Evolutionary conservation across 2,888 invertebrate genomes (phyloP).

Genomic region (Drosophila buzzatii): DNA sequence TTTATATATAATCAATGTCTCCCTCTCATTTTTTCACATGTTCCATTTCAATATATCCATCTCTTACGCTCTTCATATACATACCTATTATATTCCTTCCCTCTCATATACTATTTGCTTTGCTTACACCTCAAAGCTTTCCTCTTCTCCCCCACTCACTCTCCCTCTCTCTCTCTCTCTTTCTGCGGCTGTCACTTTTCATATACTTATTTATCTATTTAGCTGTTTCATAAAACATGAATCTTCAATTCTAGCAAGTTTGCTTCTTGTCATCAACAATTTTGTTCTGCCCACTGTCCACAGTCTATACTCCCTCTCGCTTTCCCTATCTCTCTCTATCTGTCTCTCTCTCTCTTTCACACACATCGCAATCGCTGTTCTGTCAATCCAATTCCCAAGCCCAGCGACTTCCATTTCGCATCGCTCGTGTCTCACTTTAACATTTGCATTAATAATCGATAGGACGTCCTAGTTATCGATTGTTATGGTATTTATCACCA

Average conservation of each 20-base stretch:
- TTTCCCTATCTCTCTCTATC: not conserved
- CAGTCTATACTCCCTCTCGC: too few species aligned
- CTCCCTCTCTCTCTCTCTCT: not conserved
- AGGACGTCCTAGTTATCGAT: conserved; percentile 52
- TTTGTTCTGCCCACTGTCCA: not conserved
- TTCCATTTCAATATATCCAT: too few species aligned
- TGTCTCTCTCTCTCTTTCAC: not conserved
- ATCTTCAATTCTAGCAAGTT: not conserved
- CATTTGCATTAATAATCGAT: conserved; percentile 36
- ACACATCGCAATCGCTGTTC: not conserved
- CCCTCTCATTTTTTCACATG: not conserved
- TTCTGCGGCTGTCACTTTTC: not conserved
- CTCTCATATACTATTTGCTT: not conserved
- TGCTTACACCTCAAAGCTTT: not conserved
- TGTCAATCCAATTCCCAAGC: not conserved
- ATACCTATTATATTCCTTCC: too few species aligned
- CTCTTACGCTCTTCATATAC: not conserved
- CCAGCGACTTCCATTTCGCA: not conserved
- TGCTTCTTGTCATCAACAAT: conserved; percentile 1
- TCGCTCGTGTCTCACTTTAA: not conserved
- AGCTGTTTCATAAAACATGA: not conserved
- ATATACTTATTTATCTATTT: not conserved
- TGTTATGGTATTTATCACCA: conserved; percentile 51
- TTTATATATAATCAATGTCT: not conserved
- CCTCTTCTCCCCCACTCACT: too few species aligned